Percentiles rank a stretch among this genome's conserved stretches.
phyloP scores from a whole-genome alignment of 2,888 invertebrate species.

The Cactoblastis cactorum region DNA sequence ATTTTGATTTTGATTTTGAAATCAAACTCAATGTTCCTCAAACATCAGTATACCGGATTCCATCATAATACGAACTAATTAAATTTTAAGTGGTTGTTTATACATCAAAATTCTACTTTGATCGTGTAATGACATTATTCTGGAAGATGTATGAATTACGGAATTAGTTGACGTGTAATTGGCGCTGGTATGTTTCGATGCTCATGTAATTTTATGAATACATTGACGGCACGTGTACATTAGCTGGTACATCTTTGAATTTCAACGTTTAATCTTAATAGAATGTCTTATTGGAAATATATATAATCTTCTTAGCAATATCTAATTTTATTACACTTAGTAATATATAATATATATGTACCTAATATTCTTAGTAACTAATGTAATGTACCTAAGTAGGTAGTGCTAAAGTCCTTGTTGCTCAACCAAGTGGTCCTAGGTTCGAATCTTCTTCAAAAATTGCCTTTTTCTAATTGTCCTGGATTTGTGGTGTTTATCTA shows the following conservation, averaged over 20 bases:
- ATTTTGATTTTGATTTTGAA: neutral
- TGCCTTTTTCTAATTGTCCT: no score
- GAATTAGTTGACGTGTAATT: slow-evolving; percentile 1
- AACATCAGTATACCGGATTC: neutral
- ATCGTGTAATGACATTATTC: slow-evolving; percentile 16
- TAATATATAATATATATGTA: no score
- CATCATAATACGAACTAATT: slow-evolving; percentile 15
- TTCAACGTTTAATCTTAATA: neutral
- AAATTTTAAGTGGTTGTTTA: slow-evolving; percentile 19
- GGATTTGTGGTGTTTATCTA: no score
- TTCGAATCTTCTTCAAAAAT: no score
- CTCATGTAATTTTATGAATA: neutral
- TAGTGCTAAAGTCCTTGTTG: no score
- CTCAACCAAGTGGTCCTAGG: no score
- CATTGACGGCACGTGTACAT: neutral
- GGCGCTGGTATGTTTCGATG: neutral
- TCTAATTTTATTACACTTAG: no score
- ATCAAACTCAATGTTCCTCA: neutral
- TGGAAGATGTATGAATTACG: neutral
- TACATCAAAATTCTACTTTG: slow-evolving; percentile 15
- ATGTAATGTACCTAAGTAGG: no score
- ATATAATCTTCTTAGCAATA: neutral
- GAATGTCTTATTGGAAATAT: no score
- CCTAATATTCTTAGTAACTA: no score
- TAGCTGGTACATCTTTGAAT: neutral